A percentile compares a stretch with the other conserved stretches of the same genome.
Conservation (phyloP, 92 coral and sea anemone genomes). For the Zoanthus sansibaricus region DNA sequence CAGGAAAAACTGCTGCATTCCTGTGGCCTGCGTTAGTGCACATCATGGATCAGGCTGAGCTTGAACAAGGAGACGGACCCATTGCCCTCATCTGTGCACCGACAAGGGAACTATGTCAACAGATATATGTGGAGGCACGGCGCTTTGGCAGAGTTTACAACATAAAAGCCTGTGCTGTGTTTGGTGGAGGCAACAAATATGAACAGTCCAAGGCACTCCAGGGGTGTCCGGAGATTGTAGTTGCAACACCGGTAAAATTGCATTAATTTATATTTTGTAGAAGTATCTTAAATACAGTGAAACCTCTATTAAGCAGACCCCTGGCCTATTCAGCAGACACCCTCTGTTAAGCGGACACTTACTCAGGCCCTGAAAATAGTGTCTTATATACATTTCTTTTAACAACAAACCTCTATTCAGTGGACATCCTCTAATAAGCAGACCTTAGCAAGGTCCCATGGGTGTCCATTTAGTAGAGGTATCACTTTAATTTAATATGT, state of each 20-base stretch:
- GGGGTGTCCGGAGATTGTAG: constrained; percentile 98
- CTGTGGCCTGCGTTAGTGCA: constrained; percentile 98
- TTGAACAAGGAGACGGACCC: constrained; percentile 96
- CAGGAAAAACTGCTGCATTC: constrained; percentile 99
- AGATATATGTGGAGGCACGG: constrained; percentile 92
- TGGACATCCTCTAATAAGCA: no score
- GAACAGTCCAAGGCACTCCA: constrained; percentile 96
- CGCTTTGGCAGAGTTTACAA: constrained; percentile 96
- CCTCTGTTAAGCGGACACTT: no score
- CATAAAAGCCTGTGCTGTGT: constrained; percentile 93
- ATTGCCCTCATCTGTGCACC: constrained; percentile 99
- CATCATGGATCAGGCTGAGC: constrained; percentile 97
- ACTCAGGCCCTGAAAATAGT: no score
- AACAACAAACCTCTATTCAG: no score
- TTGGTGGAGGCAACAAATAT: constrained; percentile 98
- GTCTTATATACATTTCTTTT: no score
- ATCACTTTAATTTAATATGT: no score
- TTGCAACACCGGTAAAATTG: constrained; percentile 94
- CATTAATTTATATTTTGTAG: no score
- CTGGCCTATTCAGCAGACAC: no score
- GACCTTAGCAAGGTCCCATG: no score
- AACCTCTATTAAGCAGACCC: no score
- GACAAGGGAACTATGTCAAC: constrained; percentile 97
- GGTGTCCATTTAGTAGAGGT: no score
- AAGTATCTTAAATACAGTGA: no score